Base-by-base conservation (phyloP, 35 echinoderm and acorn worm species). In the Chiridota heheva region DNA sequence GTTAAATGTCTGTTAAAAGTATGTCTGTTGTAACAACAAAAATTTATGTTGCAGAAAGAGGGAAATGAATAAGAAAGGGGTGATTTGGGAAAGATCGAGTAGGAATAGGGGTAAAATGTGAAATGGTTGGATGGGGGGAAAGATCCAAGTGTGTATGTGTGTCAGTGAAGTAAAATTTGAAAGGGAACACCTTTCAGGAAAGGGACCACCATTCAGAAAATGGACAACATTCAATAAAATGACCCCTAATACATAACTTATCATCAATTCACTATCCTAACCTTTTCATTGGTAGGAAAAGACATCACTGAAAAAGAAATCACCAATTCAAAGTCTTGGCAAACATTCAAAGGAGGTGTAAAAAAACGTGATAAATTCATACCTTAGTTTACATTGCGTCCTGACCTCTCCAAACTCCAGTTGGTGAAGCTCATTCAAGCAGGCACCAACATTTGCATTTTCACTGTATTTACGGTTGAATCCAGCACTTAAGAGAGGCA, bases 361-460 rank as follows among this genome's bases (percentile, higher is more conserved):
- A n/a, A 51, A n/a, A 51, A 12, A n/a, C 8, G 47, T n/a, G n/a
- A 8, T 51, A 51, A 65, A 70, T 13, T 70, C 66, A 43, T 82
- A 92, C 90, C 81, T 97, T 33, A 97, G 73, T 88, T 91, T 91
- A 48, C 84, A 84, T 16, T 97, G 88, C 60, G 85, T 79, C 63
- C 85, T 83, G 56, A 97, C 90, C n/a, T 97, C 94, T 17, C 88
- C 94, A 18, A 83, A 81, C 84, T 97, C 94, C 4, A 97, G 73
- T 53, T 97, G 94, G 40, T 87, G n/a, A 25, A 97, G 84, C 68
- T 97, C 94, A 65, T 97, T 97, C 13, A 97, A 81, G 58, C 94
- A 97, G 8, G 88, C 69, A 5, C 84, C 85, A 20, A 83, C 76
- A 44, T 91, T 88, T 18, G 94, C 35, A 25, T 97, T 97, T 58